phyloP scores from a whole-genome alignment of 2,888 invertebrate genomes.

The Rhyacophila evoluta region DNA sequence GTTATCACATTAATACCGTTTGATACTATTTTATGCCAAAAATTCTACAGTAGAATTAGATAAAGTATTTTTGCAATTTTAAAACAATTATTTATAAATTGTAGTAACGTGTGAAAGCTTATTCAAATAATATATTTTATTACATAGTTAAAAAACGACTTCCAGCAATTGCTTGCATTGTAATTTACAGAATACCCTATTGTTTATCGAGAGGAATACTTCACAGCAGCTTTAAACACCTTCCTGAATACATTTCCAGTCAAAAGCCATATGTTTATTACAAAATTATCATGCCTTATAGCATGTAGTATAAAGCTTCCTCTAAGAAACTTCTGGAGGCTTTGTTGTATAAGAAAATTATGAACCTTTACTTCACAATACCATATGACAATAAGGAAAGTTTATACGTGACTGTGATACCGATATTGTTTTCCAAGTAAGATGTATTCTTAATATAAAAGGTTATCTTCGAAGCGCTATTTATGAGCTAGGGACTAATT shows the following conservation, averaged over 20 bases:
- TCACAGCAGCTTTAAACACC: background rate
- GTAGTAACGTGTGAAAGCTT: too few species aligned
- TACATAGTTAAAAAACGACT: too few species aligned
- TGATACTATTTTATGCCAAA: too few species aligned
- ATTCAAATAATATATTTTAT: too few species aligned
- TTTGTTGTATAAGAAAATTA: conserved; percentile 19
- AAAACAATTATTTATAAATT: too few species aligned
- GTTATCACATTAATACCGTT: too few species aligned
- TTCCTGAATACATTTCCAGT: background rate
- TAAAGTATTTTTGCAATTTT: too few species aligned
- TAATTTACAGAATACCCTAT: background rate
- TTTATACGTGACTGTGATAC: background rate
- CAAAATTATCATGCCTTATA: conserved; percentile 9
- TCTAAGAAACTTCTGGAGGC: background rate
- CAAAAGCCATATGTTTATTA: conserved; percentile 19
- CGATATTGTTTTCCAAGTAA: background rate
- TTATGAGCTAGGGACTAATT: too few species aligned
- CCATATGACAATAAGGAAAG: background rate
- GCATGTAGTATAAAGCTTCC: background rate
- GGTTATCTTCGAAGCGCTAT: too few species aligned
- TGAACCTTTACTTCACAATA: background rate
- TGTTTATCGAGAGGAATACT: background rate
- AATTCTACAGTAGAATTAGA: too few species aligned
- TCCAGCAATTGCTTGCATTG: background rate
- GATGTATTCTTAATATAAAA: background rate